Evolutionary conservation across 2,797 vertebrate species (phyloP), one percentile per base, ranked within the genome.

Genomic region (Microctenopoma stevenorrisi): DNA sequence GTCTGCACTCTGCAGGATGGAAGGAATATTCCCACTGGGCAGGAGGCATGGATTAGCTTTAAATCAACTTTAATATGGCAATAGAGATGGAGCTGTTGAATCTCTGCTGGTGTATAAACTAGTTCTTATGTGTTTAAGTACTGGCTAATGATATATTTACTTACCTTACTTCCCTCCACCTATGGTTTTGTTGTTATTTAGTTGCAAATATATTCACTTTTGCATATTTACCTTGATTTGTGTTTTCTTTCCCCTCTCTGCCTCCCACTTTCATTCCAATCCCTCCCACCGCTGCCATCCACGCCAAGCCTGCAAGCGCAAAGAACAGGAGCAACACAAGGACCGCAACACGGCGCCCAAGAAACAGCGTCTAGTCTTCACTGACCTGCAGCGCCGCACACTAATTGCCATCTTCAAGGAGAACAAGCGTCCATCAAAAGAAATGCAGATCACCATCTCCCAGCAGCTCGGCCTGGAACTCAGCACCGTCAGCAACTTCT

Each of bases 321-420:
- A 99, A 93, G 97, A 98, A 85, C 97, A 98, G 90, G 97, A 99
- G 87, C 97, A 98, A 93, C 96, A 97, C 93, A 98, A 98, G 86
- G 96, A 99, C 90, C 93, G 96, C 79, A 96, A 95, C 81, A 93
- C 96, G 78, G 95, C 95, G 62, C 97, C 98, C 82, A 99, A 99
- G 91, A 99, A 99, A 84, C 98, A 98, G 89, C 95, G 98, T 0
- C 89, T 99, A 91, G 98, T 99, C 88, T 99, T 99, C 95, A 99
- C 98, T 1, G 98, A 99, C 94, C 95, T 99, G 90, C 98, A 99
- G 92, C 96, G 98, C 11, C 96, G 98, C 91, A 99, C 98, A 28
- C 95, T 99, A 83, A 96, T 98, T 13, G 97, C 98, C 92, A 99
- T 99, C 93, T 99, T 99, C 93, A 99, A 99, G 91, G 98, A 99